Percentiles rank a stretch among this genome's conserved stretches.
Evolutionary conservation across 1,140 invertebrate genomes (phyloP).

Genomic region (Zophobas morio): DNA sequence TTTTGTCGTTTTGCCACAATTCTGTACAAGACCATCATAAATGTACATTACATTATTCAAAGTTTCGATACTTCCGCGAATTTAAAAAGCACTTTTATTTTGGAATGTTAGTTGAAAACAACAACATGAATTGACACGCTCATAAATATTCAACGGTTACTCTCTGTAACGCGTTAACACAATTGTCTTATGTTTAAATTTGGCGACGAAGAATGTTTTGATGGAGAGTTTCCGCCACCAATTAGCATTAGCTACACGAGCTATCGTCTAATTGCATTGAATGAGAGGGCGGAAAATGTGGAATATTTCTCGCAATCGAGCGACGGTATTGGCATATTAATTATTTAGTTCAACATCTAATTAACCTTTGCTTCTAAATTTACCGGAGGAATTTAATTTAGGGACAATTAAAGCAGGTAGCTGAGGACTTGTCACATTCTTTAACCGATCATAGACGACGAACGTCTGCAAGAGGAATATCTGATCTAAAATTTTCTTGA

Average conservation of each 20-base stretch:
- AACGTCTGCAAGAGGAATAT: no score
- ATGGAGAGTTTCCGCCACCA: background rate
- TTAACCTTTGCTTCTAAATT: constrained; percentile 28
- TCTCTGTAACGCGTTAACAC: background rate
- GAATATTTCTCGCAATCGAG: constrained; percentile 14
- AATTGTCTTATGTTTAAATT: constrained; percentile 1
- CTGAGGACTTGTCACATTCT: background rate
- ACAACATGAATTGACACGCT: constrained; percentile 11
- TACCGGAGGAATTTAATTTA: constrained; percentile 31
- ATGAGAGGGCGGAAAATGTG: constrained; percentile 6
- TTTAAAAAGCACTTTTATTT: background rate
- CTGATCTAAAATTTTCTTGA: no score
- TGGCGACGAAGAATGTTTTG: background rate
- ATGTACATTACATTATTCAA: no score
- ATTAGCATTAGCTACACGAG: background rate
- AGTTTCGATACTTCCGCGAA: no score
- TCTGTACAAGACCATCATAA: no score
- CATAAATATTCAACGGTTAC: constrained; percentile 30
- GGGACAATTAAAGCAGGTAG: background rate
- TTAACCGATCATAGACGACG: background rate
- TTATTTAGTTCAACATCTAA: constrained; percentile 34
- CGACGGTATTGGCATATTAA: constrained; percentile 34
- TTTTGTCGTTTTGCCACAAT: background rate
- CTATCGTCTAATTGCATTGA: constrained; percentile 13
- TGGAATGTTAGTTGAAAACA: constrained; percentile 5